A percentile compares a stretch with the other conserved stretches of the same genome.
phyloP scores from a whole-genome alignment of 1,140 invertebrate genomes.

The Aphaenogaster rudis region DNA sequence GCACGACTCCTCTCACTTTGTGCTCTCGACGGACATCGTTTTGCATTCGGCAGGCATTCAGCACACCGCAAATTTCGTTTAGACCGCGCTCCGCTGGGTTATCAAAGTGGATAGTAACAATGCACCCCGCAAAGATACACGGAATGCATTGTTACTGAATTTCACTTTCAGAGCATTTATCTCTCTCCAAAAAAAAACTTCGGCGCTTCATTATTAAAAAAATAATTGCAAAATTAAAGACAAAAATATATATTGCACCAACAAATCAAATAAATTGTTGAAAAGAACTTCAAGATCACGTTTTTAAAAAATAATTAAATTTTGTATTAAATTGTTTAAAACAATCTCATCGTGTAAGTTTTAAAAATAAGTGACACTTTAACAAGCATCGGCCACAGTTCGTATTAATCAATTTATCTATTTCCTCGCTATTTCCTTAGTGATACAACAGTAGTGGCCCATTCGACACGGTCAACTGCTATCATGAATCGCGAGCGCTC shows the following conservation, averaged over 20 bases:
- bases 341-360: constrained; percentile 8
- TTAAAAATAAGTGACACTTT: neutral
- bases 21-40: neutral
- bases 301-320: neutral
- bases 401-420: neutral
- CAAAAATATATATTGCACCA: too few species aligned
- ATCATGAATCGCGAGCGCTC: constrained; percentile 16
- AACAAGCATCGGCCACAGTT: neutral
- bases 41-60: constrained; percentile 25
- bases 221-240: neutral
- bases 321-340: neutral
- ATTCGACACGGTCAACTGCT: neutral
- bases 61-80: constrained; percentile 17
- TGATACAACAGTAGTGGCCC: neutral
- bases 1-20: constrained; percentile 29
- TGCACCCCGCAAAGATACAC: neutral
- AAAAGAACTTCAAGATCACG: neutral
- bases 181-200: neutral
- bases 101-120: constrained; percentile 21
- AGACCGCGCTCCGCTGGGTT: neutral
- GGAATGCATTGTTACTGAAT: neutral
- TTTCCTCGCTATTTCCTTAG: neutral
- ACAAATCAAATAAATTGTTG: neutral
- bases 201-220: neutral
- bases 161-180: constrained; percentile 12